phyloP scores from a whole-genome alignment of 2,797 vertebrate species.

The Lophius americanus region DNA sequence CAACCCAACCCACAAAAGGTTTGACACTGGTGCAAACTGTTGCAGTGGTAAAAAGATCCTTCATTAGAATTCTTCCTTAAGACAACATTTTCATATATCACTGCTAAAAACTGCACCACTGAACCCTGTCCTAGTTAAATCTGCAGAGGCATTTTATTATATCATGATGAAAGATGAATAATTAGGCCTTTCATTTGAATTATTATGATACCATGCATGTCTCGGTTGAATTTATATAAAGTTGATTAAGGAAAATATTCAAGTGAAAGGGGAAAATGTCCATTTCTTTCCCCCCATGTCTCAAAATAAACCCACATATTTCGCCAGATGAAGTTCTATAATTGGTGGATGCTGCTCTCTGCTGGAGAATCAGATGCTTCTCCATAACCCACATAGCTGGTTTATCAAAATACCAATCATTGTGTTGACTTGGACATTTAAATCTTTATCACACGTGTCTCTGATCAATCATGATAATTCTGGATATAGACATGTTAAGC shows the following conservation, averaged over 20 bases:
- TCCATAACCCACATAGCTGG: background rate
- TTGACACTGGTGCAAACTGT: too few species aligned
- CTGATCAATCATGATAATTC: background rate
- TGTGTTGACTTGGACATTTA: background rate
- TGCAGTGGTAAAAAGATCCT: too few species aligned
- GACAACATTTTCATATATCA: too few species aligned
- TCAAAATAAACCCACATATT: slow-evolving; percentile 9
- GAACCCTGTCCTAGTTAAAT: background rate
- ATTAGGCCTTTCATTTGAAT: background rate
- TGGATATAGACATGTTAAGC: background rate
- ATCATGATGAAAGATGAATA: slow-evolving; percentile 21
- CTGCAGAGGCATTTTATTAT: slow-evolving; percentile 3
- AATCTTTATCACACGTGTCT: background rate
- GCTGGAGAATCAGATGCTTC: slow-evolving; percentile 32
- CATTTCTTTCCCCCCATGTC: too few species aligned
- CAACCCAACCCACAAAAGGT: too few species aligned
- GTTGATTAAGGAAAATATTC: background rate
- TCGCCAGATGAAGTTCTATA: background rate
- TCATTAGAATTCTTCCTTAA: too few species aligned
- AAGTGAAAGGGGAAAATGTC: background rate
- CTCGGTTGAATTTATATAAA: background rate
- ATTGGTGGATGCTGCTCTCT: slow-evolving; percentile 71
- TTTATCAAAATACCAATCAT: background rate
- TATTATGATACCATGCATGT: background rate
- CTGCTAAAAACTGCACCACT: too few species aligned